These are phyloP conservation scores for Mizuhopecten yessoensis DNA, from an alignment of 1,140 invertebrate genomes.

Conservation along the genomic window DNA sequence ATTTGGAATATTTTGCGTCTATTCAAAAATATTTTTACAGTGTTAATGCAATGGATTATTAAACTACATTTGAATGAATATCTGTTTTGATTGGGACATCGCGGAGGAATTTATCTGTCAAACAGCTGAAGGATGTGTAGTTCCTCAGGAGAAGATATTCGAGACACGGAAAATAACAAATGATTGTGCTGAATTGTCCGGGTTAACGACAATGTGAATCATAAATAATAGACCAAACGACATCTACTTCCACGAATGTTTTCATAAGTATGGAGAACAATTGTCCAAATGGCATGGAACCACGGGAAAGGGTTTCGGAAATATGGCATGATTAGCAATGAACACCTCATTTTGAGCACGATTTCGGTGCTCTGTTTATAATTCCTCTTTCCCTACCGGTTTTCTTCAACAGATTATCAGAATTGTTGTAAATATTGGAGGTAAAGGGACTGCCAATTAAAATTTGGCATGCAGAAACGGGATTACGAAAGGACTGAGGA, in stretches of 20 bases:
- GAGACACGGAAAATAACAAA: slow-evolving; percentile 27
- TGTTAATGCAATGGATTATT: neutral
- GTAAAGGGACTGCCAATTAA: slow-evolving; percentile 46
- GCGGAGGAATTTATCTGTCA: slow-evolving; percentile 60
- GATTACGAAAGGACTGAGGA: slow-evolving; percentile 74
- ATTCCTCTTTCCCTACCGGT: neutral
- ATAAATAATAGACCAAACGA: neutral
- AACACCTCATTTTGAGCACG: slow-evolving; percentile 17
- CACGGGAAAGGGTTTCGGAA: slow-evolving; percentile 36
- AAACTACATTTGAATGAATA: neutral
- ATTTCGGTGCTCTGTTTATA: slow-evolving; percentile 25
- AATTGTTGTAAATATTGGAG: neutral
- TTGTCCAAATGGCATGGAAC: slow-evolving; percentile 32
- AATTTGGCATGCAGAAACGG: slow-evolving; percentile 73
- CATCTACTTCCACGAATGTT: neutral
- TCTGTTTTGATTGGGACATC: neutral
- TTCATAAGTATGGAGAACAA: neutral
- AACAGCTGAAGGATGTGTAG: slow-evolving; percentile 59
- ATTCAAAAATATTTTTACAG: neutral
- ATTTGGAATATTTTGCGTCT: neutral
- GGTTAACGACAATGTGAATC: slow-evolving; percentile 38
- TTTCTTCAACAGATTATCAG: neutral
- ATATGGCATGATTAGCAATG: slow-evolving; percentile 38
- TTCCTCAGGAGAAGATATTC: slow-evolving; percentile 33
- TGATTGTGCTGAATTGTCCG: neutral